phyloP scores from a whole-genome alignment of 1,140 invertebrate genomes.

The Meloidogyne floridensis region DNA sequence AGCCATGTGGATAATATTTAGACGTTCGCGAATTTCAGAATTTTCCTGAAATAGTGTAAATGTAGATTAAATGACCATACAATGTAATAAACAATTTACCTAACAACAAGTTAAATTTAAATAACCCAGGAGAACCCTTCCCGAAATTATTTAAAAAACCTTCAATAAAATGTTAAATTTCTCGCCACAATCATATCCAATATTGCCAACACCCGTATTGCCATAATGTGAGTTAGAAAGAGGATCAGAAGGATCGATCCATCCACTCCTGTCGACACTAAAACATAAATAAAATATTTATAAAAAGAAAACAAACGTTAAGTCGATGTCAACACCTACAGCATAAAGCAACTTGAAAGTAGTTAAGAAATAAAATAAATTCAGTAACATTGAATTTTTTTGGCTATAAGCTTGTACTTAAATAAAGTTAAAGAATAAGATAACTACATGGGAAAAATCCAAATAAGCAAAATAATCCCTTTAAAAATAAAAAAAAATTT shows the following conservation, averaged over 20 bases:
- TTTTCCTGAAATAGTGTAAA: conserved; percentile 25
- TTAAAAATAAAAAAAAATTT: not conserved
- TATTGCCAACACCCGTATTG: not conserved
- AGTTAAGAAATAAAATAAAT: not conserved
- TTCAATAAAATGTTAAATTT: conserved; percentile 25
- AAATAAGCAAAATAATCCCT: not conserved
- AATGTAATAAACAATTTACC: too few relatives aligned
- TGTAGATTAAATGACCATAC: too few relatives aligned
- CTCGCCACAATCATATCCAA: conserved; percentile 16
- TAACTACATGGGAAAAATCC: not conserved
- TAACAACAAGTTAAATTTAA: too few relatives aligned
- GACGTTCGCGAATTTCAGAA: conserved; percentile 5
- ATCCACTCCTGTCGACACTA: conserved; percentile 42
- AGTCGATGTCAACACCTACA: conserved; percentile 10
- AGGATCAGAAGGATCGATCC: conserved; percentile 43
- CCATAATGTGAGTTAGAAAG: not conserved
- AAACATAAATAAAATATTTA: not conserved
- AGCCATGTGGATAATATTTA: not conserved
- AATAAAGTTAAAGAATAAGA: not conserved
- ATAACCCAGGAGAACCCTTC: too few relatives aligned
- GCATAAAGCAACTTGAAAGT: not conserved
- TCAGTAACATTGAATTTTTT: not conserved
- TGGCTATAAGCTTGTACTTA: not conserved
- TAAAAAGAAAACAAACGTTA: conserved; percentile 19
- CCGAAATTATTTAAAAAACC: conserved; percentile 5